Base-by-base conservation (phyloP, 1,140 invertebrate species). In the Lutraria rhynchaena region DNA sequence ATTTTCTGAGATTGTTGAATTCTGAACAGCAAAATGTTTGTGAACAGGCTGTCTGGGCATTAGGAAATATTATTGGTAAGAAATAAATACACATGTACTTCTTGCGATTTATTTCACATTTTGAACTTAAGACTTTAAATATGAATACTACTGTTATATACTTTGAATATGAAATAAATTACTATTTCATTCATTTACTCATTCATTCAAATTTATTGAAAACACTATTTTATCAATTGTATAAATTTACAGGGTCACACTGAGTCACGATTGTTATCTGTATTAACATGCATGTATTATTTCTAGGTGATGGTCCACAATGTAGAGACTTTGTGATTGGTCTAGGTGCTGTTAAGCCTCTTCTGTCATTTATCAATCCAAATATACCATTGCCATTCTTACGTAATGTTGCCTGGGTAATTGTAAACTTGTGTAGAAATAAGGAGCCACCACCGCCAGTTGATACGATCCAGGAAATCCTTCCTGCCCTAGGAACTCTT, bases 11-110 rank as follows among this genome's bases (percentile, higher is more conserved):
- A 89, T 94, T 99, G 65, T 94, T 99, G 24, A 90, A 94, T 35
- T 99, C 98, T 37, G 95, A 95, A 65, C 97, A 99, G 93, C 97
- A 98, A 88, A 99, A 99, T 94, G 98, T 99, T 17, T 99, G 98
- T 91, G 99, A 99, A 93, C 99, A 99, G 93, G 97, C 98, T 55
- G 98, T 99, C 0, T 99, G 98, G 98, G 98, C 98, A 35, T 94
- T 99, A 90, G 98, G 97, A 85, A 99, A 99, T 92, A 98, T 99
- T 89, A 98, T 98, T 83, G 98, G 98, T 87, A 96, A 87, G 89
- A 85, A 19, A 27, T 57, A n/a, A 29, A 35, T n/a, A 2, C 17
- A 11, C 5, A n/a, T 7, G 24, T 11, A n/a, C 51, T 55, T 7
- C n/a, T 5, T 55, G 51, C n/a, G n/a, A n/a, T n/a, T n/a, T n/a